A percentile compares a stretch with the other conserved stretches of the same genome.
These are phyloP conservation scores for Heterotis niloticus DNA, from an alignment of 2,113 vertebrate species.

Conservation along the genomic window DNA sequence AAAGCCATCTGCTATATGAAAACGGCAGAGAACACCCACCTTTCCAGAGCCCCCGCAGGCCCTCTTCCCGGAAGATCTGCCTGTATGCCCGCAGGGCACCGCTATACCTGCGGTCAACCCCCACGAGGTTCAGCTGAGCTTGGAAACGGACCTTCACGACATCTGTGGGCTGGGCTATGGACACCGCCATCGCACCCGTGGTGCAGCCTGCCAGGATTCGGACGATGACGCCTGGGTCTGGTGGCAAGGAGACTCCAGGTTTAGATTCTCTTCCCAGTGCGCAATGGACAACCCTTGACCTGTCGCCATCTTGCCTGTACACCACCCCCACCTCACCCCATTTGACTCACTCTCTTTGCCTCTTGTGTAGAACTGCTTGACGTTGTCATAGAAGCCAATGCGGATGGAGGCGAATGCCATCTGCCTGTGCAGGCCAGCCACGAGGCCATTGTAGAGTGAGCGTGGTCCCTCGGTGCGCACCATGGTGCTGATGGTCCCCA, in stretches of 20 bases:
- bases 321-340: too few relatives aligned
- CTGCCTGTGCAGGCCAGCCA: constrained; percentile 77
- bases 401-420: constrained; percentile 76
- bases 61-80: constrained; percentile 74
- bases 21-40: constrained; percentile 50
- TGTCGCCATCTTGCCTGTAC: not conserved
- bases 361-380: constrained; percentile 69
- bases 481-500: constrained; percentile 77
- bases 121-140: constrained; percentile 68
- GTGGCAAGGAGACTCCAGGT: not conserved
- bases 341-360: constrained; percentile 66
- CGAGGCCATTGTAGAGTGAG: constrained; percentile 76
- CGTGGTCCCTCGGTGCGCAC: constrained; percentile 68
- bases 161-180: constrained; percentile 78
- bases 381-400: constrained; percentile 78
- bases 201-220: constrained; percentile 74
- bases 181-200: constrained; percentile 75
- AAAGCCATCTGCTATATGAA: not conserved
- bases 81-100: constrained; percentile 80
- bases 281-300: not conserved
- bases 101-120: constrained; percentile 71
- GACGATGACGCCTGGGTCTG: constrained; percentile 57
- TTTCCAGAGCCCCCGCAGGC: constrained; percentile 79
- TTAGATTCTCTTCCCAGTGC: not conserved
- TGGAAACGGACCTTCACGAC: constrained; percentile 81